Evolutionary conservation across 2,113 vertebrate genomes (phyloP), one percentile per base, ranked within the genome.

Genomic region (Amblyornis subalaris): DNA sequence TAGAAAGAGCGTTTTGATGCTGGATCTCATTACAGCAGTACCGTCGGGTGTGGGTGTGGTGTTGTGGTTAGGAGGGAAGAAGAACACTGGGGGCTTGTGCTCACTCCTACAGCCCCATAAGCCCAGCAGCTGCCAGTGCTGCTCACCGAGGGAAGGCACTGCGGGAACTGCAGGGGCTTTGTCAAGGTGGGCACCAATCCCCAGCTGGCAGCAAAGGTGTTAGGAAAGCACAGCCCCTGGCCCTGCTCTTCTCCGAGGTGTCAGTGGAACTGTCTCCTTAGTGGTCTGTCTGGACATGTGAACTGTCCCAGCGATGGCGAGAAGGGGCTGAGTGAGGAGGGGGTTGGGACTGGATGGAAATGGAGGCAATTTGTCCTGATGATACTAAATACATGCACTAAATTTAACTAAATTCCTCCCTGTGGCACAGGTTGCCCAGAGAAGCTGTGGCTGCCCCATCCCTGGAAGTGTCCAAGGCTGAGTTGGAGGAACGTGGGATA

Each of bases 1-100:
- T 17, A 79, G 82, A 73, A 90, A 28, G 79, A 87, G 91, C 76
- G 57, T 90, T 93, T 72, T 93, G 92, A 84, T 91, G 97, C 96
- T 93, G 93, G 95, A 92, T 94, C 82, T 85, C 88, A 91, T 97
- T 94, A 92, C 78, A 47, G 58, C 24, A 5, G 60, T 60, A 81
- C 85, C 82, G 85, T 70, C 12, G 87, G 73, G 79, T 78, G 78
- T 89, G 65, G 94, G 89, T 77, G 77, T 89, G 94, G 62, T 95
- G 87, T 40, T 80, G 83, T 85, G 93, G 44, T 33, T 15, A 18
- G 80, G 64, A 67, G 75, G 91, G n/a, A 93, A 61, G 77, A 73
- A 44, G 29, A 86, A 13, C 88, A 60, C 94, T 62, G 70, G 86
- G 90, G 85, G 88, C 77, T 38, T 47, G 64, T 74, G 92, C 93